These are phyloP conservation scores for Dryobotodes eremita DNA, from an alignment of 2,888 invertebrate species.

Conservation along the genomic window DNA sequence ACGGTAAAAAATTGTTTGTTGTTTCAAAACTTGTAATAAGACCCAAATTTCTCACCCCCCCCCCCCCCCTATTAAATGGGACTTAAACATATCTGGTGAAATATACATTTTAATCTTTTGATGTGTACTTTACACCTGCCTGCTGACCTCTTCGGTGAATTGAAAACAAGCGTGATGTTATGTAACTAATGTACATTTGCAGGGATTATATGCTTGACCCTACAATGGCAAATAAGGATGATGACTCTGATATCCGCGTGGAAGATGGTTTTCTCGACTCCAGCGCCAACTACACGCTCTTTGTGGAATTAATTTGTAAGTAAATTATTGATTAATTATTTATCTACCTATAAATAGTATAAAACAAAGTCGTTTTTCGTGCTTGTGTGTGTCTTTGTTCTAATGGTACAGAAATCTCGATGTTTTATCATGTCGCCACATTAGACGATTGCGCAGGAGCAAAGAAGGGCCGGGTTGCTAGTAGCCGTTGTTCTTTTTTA, in stretches of 20 bases:
- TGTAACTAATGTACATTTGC: conserved; percentile 27
- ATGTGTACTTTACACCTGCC: background rate
- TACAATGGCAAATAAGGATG: conserved; percentile 73
- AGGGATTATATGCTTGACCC: conserved; percentile 77
- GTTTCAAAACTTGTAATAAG: no score
- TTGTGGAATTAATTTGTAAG: conserved; percentile 95
- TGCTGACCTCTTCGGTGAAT: background rate
- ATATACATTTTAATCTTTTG: background rate
- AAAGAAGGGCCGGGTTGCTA: background rate
- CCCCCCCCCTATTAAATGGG: background rate
- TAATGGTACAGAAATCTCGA: no score
- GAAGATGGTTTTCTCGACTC: conserved; percentile 94
- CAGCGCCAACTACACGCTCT: conserved; percentile 95
- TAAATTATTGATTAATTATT: background rate
- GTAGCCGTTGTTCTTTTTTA: no score
- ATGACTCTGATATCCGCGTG: conserved; percentile 69
- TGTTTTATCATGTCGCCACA: background rate
- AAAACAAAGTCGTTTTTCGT: background rate
- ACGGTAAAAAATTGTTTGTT: background rate
- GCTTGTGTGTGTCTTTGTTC: background rate
- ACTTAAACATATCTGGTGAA: background rate
- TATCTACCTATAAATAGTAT: background rate
- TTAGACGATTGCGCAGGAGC: background rate
- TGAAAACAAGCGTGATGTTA: background rate
- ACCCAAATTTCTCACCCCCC: background rate